phyloP scores from a whole-genome alignment of 1,140 invertebrate genomes.

The Fopius arisanus region DNA sequence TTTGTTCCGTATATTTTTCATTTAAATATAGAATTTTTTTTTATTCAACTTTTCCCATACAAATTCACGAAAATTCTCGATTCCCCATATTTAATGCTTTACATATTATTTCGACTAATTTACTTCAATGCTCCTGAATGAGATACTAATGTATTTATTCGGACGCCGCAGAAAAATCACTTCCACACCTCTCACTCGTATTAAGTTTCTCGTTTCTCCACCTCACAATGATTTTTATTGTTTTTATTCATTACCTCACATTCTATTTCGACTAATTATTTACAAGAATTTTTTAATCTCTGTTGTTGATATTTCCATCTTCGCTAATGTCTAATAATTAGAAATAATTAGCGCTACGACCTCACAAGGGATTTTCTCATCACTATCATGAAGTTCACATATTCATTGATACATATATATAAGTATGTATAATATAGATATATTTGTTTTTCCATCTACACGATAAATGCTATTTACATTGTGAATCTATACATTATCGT shows the following conservation, averaged over 20 bases:
- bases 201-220: conserved; percentile 11
- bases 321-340: conserved; percentile 33
- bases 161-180: neutral
- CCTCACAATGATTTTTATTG: conserved; percentile 8
- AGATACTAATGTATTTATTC: conserved; percentile 13
- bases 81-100: neutral
- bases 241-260: neutral
- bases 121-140: conserved; percentile 14
- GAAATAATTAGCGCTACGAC: conserved; percentile 27
- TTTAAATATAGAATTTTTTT: conserved; percentile 23
- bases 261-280: conserved; percentile 25
- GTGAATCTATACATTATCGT: conserved; percentile 33
- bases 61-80: neutral
- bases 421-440: conserved; percentile 34
- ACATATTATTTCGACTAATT: neutral
- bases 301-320: conserved; percentile 29
- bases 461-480: conserved; percentile 41
- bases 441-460: conserved; percentile 36
- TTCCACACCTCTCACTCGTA: conserved; percentile 17
- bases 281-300: conserved; percentile 26
- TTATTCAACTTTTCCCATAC: conserved; percentile 39
- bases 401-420: conserved; percentile 30
- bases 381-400: conserved; percentile 26
- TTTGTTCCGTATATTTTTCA: conserved; percentile 37
- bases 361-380: conserved; percentile 1